phyloP scores from a whole-genome alignment of 2,888 invertebrate species.

The Parasteatoda lunata region DNA sequence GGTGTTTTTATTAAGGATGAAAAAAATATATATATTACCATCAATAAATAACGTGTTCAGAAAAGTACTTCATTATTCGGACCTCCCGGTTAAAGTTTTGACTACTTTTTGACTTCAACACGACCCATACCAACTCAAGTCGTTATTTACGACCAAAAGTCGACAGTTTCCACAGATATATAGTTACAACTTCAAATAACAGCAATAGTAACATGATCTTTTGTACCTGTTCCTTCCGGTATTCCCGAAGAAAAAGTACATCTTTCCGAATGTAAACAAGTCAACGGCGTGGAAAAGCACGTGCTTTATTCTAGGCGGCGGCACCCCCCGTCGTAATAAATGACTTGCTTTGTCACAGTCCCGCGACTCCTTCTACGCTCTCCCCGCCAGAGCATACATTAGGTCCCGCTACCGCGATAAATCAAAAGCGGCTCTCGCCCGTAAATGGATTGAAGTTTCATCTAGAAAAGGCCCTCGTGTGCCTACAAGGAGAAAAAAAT shows the following conservation, averaged over 20 bases:
- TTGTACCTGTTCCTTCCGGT: too few relatives aligned
- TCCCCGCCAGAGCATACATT: conserved; percentile 60
- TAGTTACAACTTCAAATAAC: too few relatives aligned
- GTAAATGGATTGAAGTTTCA: conserved; percentile 32
- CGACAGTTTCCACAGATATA: too few relatives aligned
- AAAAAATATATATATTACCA: too few relatives aligned
- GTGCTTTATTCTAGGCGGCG: conserved; percentile 8
- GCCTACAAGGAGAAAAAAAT: neutral
- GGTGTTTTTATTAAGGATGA: too few relatives aligned
- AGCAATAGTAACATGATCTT: too few relatives aligned
- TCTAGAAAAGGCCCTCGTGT: neutral
- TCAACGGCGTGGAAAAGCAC: conserved; percentile 39
- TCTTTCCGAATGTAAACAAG: conserved; percentile 41
- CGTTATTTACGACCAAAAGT: too few relatives aligned
- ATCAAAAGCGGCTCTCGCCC: conserved; percentile 48
- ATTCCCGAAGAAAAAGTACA: neutral
- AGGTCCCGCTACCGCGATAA: conserved; percentile 59
- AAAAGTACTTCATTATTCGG: too few relatives aligned
- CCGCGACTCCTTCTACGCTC: conserved; percentile 20
- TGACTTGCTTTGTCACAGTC: conserved; percentile 62
- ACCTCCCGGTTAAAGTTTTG: too few relatives aligned
- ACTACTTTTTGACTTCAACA: too few relatives aligned
- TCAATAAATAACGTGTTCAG: too few relatives aligned
- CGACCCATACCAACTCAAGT: too few relatives aligned
- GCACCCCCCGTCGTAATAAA: conserved; percentile 46